Evolutionary conservation across 1,140 invertebrate species (phyloP).

Genomic region (Tetramorium parvispinum): DNA sequence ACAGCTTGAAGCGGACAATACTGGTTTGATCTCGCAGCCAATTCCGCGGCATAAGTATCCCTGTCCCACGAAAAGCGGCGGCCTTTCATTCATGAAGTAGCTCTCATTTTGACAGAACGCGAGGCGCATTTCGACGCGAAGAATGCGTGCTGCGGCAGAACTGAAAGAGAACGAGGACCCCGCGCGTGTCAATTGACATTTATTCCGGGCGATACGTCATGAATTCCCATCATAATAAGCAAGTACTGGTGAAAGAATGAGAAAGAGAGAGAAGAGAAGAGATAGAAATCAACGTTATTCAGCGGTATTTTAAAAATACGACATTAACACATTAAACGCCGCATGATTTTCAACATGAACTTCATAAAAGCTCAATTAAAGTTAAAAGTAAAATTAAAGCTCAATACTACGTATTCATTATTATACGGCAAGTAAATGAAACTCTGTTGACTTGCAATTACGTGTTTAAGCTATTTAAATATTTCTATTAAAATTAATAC

Average conservation of each 20-base stretch:
- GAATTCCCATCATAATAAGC: constrained; percentile 55
- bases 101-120: constrained; percentile 37
- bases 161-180: constrained; percentile 63
- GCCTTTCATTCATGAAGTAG: constrained; percentile 48
- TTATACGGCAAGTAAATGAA: not conserved
- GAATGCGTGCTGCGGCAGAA: constrained; percentile 13
- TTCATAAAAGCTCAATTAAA: not conserved
- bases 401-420: not conserved
- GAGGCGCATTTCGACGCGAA: constrained; percentile 26
- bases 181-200: constrained; percentile 71
- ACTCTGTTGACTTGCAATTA: not conserved
- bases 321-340: not conserved
- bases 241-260: not conserved
- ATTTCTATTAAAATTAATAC: not conserved
- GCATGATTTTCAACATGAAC: not conserved
- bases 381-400: too few relatives aligned
- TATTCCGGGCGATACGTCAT: constrained; percentile 69
- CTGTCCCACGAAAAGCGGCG: constrained; percentile 25
- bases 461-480: not conserved
- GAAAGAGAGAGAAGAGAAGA: constrained; percentile 9
- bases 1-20: constrained; percentile 46
- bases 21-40: constrained; percentile 40
- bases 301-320: constrained; percentile 25
- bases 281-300: constrained; percentile 4
- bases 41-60: constrained; percentile 32